These are phyloP conservation scores for Tautogolabrus adspersus DNA, from an alignment of 2,113 vertebrate genomes.

Conservation along the genomic window DNA sequence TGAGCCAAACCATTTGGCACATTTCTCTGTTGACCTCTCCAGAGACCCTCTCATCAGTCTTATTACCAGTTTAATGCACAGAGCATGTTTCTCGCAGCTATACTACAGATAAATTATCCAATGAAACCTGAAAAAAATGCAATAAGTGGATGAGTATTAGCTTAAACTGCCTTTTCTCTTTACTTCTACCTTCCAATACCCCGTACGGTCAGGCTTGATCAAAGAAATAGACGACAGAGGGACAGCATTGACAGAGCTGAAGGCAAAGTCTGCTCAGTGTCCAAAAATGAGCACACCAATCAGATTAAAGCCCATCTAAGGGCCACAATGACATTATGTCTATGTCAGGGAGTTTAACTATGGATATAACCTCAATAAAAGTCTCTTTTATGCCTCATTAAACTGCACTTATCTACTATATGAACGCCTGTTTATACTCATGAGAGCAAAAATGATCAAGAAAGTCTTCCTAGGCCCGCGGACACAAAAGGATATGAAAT, in stretches of 20 bases:
- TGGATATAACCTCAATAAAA: slow-evolving; percentile 54
- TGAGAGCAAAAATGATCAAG: slow-evolving; percentile 11
- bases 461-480: slow-evolving; percentile 8
- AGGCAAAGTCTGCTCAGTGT: slow-evolving; percentile 51
- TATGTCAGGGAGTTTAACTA: slow-evolving; percentile 40
- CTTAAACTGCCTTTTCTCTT: slow-evolving; percentile 12
- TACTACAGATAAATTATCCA: not conserved
- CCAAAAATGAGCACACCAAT: slow-evolving; percentile 57
- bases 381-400: slow-evolving; percentile 56
- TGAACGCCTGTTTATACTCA: slow-evolving; percentile 60
- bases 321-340: slow-evolving; percentile 56
- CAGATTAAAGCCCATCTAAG: slow-evolving; percentile 43
- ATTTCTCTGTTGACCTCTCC: slow-evolving; percentile 46
- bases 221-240: slow-evolving; percentile 5
- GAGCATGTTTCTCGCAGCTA: slow-evolving; percentile 22
- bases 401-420: slow-evolving; percentile 52
- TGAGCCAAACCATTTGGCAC: slow-evolving; percentile 62
- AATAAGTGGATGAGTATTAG: not conserved
- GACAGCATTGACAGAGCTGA: slow-evolving; percentile 35
- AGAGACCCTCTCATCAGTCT: slow-evolving; percentile 20
- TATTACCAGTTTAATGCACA: slow-evolving; percentile 1
- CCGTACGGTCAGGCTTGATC: not conserved
- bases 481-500: slow-evolving; percentile 7
- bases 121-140: slow-evolving; percentile 7
- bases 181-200: not conserved